Evolutionary conservation across 2,888 invertebrate species (phyloP), one percentile per base, ranked within the genome.

Genomic region (Eledona agricola): DNA sequence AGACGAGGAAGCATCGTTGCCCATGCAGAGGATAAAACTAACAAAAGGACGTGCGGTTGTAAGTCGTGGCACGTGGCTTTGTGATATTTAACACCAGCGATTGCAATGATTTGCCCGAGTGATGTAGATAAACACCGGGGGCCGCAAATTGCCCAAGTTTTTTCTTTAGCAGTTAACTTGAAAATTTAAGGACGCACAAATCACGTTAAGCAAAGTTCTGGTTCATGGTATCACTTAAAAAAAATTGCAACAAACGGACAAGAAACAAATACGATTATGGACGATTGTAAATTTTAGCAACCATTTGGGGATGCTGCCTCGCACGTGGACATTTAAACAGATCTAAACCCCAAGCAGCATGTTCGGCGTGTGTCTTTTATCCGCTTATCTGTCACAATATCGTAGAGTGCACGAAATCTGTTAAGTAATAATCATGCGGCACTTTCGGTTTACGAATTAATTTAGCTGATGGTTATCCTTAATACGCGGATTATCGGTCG

Each of bases 21-120:
- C 29, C 7, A 31, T n/a, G 15, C 26, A 16, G 31, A 20, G 40
- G 32, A 34, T 35, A 37, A 47, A 15, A 26, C 17, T 29, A 37
- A 47, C 47, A 35, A 40, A 32, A 13, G 22, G 53, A 50, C 62
- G 55, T 52, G 57, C 59, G 64, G 28, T 45, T 9, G 35, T 63
- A 62, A 65, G 65, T 64, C 59, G 23, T 12, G 52, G 40, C 70
- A 68, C 67, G 69, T 65, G 70, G 54, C 67, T 65, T 60, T 65
- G 60, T 67, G 69, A 67, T 66, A 70, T 66, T 66, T 68, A 69
- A 70, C 67, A 70, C 69, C 68, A 57, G 34, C 55, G 52, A 62
- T 61, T 60, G 37, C 37, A 46, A 46, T 26, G 26, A 34, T 57
- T 40, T 53, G 26, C 25, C 12, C 13, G 29, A 28, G 47, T 47